These are phyloP conservation scores for Pristionchus maxplancki DNA, from an alignment of 2,888 invertebrate species.

Conservation along the genomic window DNA sequence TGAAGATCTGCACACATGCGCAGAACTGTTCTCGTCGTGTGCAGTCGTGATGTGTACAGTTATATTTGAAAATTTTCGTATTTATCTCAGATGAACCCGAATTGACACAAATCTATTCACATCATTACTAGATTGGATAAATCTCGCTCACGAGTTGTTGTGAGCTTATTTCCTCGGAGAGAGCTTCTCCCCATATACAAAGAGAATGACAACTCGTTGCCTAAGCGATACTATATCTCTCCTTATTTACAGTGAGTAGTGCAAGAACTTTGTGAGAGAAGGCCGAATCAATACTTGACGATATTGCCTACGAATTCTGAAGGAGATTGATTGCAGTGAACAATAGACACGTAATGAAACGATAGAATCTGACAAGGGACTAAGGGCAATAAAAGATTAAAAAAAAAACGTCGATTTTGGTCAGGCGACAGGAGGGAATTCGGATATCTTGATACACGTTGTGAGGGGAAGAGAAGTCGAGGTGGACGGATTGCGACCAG, in stretches of 20 bases:
- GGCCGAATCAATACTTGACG: not conserved
- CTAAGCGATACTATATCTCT: slow-evolving; percentile 38
- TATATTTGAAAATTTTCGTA: no score
- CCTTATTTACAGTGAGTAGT: slow-evolving; percentile 34
- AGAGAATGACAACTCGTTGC: slow-evolving; percentile 33
- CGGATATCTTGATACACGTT: slow-evolving; percentile 44
- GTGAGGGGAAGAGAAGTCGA: slow-evolving; percentile 13
- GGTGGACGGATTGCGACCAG: slow-evolving; percentile 33
- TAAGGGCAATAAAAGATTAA: not conserved
- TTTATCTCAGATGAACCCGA: not conserved
- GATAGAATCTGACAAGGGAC: not conserved
- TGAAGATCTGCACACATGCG: no score
- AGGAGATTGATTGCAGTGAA: not conserved
- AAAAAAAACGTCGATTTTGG: not conserved
- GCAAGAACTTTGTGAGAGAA: not conserved
- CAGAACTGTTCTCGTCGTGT: no score
- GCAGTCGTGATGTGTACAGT: no score
- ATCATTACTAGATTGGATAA: not conserved
- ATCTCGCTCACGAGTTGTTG: not conserved
- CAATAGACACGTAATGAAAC: not conserved
- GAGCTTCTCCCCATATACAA: not conserved
- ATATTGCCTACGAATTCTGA: not conserved
- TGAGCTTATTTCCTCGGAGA: not conserved
- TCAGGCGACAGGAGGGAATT: slow-evolving; percentile 48
- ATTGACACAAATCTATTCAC: not conserved